Base-by-base conservation (phyloP, 2,888 invertebrate species). In the Cephus runcator region DNA sequence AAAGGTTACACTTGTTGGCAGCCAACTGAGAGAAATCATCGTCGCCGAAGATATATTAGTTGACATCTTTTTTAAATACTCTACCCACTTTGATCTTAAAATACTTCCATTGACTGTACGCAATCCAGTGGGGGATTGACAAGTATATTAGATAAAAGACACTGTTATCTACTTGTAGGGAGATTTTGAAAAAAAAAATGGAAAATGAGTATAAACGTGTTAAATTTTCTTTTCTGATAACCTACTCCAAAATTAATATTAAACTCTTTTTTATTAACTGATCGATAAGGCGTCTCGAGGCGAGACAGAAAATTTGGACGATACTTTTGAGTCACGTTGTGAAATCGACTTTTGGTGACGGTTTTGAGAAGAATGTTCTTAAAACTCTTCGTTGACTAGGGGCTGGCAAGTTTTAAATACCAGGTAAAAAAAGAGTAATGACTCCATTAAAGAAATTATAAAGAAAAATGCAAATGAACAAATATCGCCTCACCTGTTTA, bases 401-500 rank as follows among this genome's bases (percentile, higher is more conserved):
- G 9, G 6, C 2, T 23, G 15, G 56, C 23, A 56, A 56, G 56
- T 56, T 56, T 23, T 23, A 9, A 23, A 23, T 56, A 6, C 23
- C 23, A 9, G 6, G 56, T 56, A 23, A 56, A 56, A 56, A 23
- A 15, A 4, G 35, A 12, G 12, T 75, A n/a, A 76, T n/a, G 75
- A 69, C n/a, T 12, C 12, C 23, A 71, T 73, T 75, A n/a, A 78
- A 80, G 34, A 76, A 33, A 3, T 56, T 71, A 34, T 79, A 4
- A 33, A 33, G 12, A 35, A 0, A 35, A 12, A 35, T 35, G 12
- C 0, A 35, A 82, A 73, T 12, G 35, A 40, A 4, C 15, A 40
- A 56, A 9, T 56, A 2, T 23, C 11, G 12, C 83, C 91, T 90
- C 93, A 98, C 98, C 97, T 97, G 93, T 98, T 98, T 79, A 99